A percentile compares a stretch with the other conserved stretches of the same genome.
Conservation (phyloP, 2,888 invertebrate species). For the Brenthis hecate region DNA sequence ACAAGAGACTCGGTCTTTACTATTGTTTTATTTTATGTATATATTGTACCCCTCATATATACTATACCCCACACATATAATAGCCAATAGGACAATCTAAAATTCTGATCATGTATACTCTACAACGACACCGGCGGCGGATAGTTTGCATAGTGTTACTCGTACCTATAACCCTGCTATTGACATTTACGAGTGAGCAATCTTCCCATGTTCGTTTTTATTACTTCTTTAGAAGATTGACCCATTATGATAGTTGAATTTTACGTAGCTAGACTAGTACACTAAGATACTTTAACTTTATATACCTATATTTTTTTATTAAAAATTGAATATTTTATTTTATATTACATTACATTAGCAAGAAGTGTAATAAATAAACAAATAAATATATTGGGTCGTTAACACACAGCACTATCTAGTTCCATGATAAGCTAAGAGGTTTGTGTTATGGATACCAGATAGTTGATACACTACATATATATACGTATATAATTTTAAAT, state of each 20-base stretch:
- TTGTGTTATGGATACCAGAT: too few relatives aligned
- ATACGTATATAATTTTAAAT: too few relatives aligned
- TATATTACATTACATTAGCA: not conserved
- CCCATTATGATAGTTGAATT: slow-evolving; percentile 3
- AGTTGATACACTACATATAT: too few relatives aligned
- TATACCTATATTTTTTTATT: not conserved
- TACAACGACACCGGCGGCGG: slow-evolving; percentile 9
- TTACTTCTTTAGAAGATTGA: slow-evolving; percentile 8
- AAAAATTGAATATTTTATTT: not conserved
- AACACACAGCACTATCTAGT: too few relatives aligned
- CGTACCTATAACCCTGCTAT: slow-evolving; percentile 15
- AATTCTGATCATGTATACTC: slow-evolving; percentile 31
- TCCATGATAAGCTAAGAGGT: too few relatives aligned
- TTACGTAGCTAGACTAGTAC: not conserved
- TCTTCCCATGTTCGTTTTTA: slow-evolving; percentile 16
- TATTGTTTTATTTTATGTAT: too few relatives aligned
- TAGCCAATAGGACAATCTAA: slow-evolving; percentile 17
- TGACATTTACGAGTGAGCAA: slow-evolving; percentile 19
- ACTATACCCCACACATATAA: not conserved
- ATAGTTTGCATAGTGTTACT: slow-evolving; percentile 23
- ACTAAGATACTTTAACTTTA: not conserved
- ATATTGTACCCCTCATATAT: not conserved
- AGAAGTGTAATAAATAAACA: not conserved
- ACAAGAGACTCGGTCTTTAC: too few relatives aligned
- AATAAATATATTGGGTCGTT: too few relatives aligned